Conservation (phyloP, 1,140 invertebrate species). For the Polyergus mexicanus region DNA sequence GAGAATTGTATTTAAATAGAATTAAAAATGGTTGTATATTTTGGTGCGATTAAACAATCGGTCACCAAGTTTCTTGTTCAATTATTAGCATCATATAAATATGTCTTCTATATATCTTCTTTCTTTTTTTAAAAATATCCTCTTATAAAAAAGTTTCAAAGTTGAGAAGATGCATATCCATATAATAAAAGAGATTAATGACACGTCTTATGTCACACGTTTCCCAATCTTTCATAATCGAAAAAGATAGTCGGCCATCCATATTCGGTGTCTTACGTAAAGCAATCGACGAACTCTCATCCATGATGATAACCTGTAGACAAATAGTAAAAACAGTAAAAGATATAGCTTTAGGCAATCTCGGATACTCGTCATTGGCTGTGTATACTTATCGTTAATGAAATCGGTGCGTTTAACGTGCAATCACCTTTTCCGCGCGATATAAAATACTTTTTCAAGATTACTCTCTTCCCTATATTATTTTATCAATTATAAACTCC, state of each 20-base stretch:
- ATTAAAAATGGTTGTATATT: not conserved
- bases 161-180: not conserved
- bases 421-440: not conserved
- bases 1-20: not conserved
- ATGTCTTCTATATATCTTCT: not conserved
- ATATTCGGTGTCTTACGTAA: conserved; percentile 9
- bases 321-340: not conserved
- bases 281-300: conserved; percentile 1
- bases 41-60: not conserved
- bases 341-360: conserved; percentile 10
- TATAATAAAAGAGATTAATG: not conserved
- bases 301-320: conserved; percentile 2
- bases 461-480: not conserved
- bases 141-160: not conserved
- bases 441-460: not conserved
- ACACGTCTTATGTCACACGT: not conserved
- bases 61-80: not conserved
- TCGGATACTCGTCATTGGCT: conserved; percentile 3
- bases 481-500: not conserved
- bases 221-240: conserved; percentile 6
- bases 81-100: not conserved
- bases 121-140: not conserved
- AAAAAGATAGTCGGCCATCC: not conserved
- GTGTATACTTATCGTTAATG: not conserved
- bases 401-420: conserved; percentile 38